Conservation (phyloP, 1,140 invertebrate species). For the Probaryconus sp. region DNA sequence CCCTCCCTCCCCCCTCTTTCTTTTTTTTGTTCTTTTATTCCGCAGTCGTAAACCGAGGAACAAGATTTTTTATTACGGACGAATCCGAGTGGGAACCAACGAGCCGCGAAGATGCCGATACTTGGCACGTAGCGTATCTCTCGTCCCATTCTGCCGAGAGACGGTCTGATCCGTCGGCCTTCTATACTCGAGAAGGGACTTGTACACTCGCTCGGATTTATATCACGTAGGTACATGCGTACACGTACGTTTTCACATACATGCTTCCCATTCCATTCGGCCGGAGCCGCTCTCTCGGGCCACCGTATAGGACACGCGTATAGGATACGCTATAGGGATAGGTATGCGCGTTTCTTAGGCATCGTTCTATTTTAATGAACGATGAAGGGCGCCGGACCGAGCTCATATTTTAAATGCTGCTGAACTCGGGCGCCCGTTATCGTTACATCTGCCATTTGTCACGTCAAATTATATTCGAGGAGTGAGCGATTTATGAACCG, state of each 20-base stretch:
- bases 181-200: no score
- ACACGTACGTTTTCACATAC: conserved; percentile 58
- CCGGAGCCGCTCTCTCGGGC: conserved; percentile 33
- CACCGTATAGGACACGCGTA: conserved; percentile 54
- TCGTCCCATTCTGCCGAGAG: conserved; percentile 34
- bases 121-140: conserved; percentile 58
- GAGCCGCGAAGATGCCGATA: conserved; percentile 60
- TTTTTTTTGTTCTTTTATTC: conserved; percentile 8
- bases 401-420: conserved; percentile 67
- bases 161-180: conserved; percentile 38
- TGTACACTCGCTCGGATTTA: conserved; percentile 60
- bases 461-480: conserved; percentile 73
- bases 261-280: conserved; percentile 61
- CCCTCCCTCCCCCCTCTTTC: no score
- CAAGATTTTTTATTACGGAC: conserved; percentile 52
- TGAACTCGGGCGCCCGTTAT: conserved; percentile 60
- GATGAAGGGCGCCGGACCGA: conserved; percentile 62
- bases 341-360: conserved; percentile 57
- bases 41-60: conserved; percentile 41
- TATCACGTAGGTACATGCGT: conserved; percentile 62
- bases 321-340: conserved; percentile 53
- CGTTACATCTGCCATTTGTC: conserved; percentile 76
- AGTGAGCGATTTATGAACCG: conserved; percentile 69
- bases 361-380: conserved; percentile 71
- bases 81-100: conserved; percentile 56